Percentiles rank a stretch among this genome's conserved stretches.
phyloP scores from a whole-genome alignment of 2,888 invertebrate species.

The Protophormia terraenovae region DNA sequence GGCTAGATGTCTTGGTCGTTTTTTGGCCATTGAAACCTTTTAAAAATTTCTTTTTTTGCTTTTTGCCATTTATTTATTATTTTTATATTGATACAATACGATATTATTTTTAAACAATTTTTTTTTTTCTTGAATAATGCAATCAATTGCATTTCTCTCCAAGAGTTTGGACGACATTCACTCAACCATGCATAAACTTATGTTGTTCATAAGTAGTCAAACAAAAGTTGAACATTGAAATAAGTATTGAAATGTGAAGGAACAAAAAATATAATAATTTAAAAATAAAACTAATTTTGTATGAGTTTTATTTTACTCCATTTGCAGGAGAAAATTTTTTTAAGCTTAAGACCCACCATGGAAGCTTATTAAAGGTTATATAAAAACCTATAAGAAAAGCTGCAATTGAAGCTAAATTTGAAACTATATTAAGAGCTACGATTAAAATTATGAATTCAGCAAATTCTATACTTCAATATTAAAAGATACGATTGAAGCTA shows the following conservation, averaged over 20 bases:
- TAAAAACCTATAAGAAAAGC: too few relatives aligned
- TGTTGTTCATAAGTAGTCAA: conserved; percentile 66
- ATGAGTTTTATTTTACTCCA: too few relatives aligned
- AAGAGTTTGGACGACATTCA: conserved; percentile 58
- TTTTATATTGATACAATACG: conserved; percentile 36
- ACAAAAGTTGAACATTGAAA: conserved; percentile 41
- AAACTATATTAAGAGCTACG: too few relatives aligned
- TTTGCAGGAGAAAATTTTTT: too few relatives aligned
- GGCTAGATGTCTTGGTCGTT: conserved; percentile 2
- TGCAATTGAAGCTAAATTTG: too few relatives aligned
- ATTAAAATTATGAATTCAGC: too few relatives aligned
- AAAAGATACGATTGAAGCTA: too few relatives aligned
- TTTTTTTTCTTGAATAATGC: conserved; percentile 12
- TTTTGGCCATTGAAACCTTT: conserved; percentile 33
- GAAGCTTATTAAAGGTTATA: too few relatives aligned
- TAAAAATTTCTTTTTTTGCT: neutral
- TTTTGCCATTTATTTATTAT: conserved; percentile 11
- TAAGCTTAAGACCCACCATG: too few relatives aligned
- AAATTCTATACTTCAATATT: too few relatives aligned
- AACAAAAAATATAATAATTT: neutral
- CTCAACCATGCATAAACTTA: conserved; percentile 65
- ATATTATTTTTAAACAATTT: conserved; percentile 18
- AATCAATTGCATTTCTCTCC: conserved; percentile 49
- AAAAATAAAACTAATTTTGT: conserved; percentile 1
- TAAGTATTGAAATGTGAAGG: too few relatives aligned